phyloP scores from a whole-genome alignment of 2,888 invertebrate species.

The Cremastinae sp. region DNA sequence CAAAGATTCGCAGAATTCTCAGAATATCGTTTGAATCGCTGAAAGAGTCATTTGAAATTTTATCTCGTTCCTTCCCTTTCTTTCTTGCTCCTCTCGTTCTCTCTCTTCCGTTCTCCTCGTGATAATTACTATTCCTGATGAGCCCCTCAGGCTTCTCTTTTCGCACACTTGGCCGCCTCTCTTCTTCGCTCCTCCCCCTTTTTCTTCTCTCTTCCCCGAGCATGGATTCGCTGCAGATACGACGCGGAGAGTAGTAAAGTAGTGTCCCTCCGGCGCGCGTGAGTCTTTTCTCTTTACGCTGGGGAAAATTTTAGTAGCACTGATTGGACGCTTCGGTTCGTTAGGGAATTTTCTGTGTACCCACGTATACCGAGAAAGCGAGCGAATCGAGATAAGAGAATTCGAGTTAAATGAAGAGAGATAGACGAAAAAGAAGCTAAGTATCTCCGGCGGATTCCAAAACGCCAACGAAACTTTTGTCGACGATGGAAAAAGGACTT shows the following conservation, averaged over 20 bases:
- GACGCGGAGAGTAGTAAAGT: not conserved
- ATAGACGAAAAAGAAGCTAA: constrained; percentile 11
- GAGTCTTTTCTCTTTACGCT: constrained; percentile 15
- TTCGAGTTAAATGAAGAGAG: not conserved
- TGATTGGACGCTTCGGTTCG: constrained; percentile 62
- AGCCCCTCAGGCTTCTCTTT: constrained; percentile 34
- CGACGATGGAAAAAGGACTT: no score
- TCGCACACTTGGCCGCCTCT: constrained; percentile 39
- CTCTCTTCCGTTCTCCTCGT: constrained; percentile 26
- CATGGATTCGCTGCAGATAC: not conserved
- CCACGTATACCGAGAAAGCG: constrained; percentile 1
- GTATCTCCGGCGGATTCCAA: not conserved
- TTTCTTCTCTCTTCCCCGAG: not conserved
- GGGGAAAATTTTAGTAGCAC: constrained; percentile 59
- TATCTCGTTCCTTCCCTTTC: constrained; percentile 8
- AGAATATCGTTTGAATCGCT: constrained; percentile 43
- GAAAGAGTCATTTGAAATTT: constrained; percentile 45
- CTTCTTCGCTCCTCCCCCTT: not conserved
- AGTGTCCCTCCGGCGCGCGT: not conserved
- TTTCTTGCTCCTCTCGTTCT: constrained; percentile 14
- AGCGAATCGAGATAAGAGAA: constrained; percentile 2
- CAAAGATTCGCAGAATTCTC: constrained; percentile 27
- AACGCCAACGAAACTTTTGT: not conserved
- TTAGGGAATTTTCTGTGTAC: constrained; percentile 54
- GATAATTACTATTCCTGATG: constrained; percentile 62